phyloP scores from a whole-genome alignment of 2,113 vertebrate species.

The Oncorhynchus nerka region DNA sequence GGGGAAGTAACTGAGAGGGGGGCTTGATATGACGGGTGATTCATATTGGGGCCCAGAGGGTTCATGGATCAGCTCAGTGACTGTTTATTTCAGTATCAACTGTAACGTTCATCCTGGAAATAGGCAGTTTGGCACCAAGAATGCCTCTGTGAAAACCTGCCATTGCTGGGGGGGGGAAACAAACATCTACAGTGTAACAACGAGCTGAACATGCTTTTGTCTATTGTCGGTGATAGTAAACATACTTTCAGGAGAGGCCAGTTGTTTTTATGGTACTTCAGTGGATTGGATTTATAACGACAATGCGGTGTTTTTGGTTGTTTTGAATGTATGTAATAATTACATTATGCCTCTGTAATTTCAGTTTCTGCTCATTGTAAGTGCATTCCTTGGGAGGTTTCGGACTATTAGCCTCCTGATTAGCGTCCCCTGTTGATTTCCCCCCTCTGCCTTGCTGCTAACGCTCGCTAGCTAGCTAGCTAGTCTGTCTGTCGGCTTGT shows the following conservation, averaged over 20 bases:
- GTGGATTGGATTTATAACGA: constrained; percentile 40
- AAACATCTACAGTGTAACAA: constrained; percentile 18
- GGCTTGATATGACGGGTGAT: constrained; percentile 24
- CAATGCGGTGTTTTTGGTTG: constrained; percentile 17
- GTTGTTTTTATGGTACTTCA: constrained; percentile 56
- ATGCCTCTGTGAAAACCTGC: constrained; percentile 50
- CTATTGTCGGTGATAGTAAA: constrained; percentile 58
- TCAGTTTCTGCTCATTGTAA: constrained; percentile 53
- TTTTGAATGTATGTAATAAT: constrained; percentile 51
- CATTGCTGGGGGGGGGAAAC: constrained; percentile 22
- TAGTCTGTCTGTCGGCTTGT: constrained; percentile 42
- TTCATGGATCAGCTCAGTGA: constrained; percentile 35
- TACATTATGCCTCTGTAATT: constrained; percentile 58
- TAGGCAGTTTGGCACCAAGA: constrained; percentile 21
- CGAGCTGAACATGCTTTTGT: constrained; percentile 42
- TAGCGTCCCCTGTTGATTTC: constrained; percentile 51
- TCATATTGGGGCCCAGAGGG: constrained; percentile 34
- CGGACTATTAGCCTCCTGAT: constrained; percentile 51
- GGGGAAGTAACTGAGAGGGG: constrained; percentile 31
- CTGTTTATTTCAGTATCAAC: constrained; percentile 7
- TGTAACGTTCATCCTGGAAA: constrained; percentile 15
- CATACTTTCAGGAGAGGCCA: constrained; percentile 59
- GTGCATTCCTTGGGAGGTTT: constrained; percentile 49
- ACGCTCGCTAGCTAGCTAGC: constrained; percentile 57
- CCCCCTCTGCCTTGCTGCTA: constrained; percentile 69